Base-by-base conservation (phyloP, 2,888 invertebrate species). In the Andrena hattorfiana region DNA sequence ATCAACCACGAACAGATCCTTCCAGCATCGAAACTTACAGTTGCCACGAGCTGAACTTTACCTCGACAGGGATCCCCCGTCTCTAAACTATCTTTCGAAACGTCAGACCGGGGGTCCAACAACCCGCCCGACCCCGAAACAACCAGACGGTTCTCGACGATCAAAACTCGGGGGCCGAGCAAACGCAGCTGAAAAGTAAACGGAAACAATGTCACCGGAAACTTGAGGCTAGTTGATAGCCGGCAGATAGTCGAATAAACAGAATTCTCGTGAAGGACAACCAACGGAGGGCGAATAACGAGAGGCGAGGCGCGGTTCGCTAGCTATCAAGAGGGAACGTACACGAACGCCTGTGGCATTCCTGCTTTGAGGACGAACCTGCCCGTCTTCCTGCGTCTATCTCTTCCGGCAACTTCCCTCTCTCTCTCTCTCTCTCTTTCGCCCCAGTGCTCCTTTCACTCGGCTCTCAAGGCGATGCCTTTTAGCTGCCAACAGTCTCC, bases 331-430 rank as follows among this genome's bases (percentile, higher is more conserved):
- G 59, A 59, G 63, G n/a, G 60, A 70, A 32, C 80, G 82, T 83
- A 35, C 68, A 78, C 80, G 70, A 84, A 86, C 81, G 87, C 87
- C 81, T 68, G 35, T 62, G 86, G 85, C 86, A 87, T 87, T 84
- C 86, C 84, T 81, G 85, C 90, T 88, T 89, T 87, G 89, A 86
- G 81, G 82, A 80, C 75, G 79, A 62, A 48, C 51, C 49, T 49
- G 23, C 28, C 69, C 64, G 64, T 72, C 74, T 74, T 73, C 79
- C 68, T 81, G 77, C 72, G 32, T 74, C 84, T 73, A 49, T 80
- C 71, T 72, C 79, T 68, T 63, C 71, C 69, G 63, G 42, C 75
- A 49, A 30, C 72, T 66, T 16, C 62, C 72, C 64, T 69, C 51
- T 13, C 42, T 42, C 32, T 32, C 42, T 42, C 32, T 32, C 35